These are phyloP conservation scores for Imbricaverruca yamaguchii DNA, from an alignment of 2,888 invertebrate species.

Conservation along the genomic window DNA sequence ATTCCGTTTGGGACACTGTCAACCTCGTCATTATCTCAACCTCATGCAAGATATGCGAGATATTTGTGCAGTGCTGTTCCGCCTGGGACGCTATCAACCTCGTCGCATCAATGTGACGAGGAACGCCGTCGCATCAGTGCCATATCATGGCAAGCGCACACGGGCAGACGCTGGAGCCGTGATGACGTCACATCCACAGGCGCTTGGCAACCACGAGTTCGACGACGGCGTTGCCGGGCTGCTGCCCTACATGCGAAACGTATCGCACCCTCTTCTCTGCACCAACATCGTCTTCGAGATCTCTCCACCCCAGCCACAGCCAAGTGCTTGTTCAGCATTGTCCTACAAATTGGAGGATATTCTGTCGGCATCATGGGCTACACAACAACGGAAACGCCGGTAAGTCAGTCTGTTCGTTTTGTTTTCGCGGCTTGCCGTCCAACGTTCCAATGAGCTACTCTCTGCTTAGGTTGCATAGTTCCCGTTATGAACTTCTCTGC, in stretches of 20 bases:
- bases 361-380: constrained; percentile 1
- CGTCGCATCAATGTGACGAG: too few species aligned
- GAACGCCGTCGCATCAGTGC: too few species aligned
- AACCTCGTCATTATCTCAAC: not conserved
- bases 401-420: not conserved
- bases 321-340: not conserved
- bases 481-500: too few species aligned
- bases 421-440: too few species aligned
- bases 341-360: not conserved
- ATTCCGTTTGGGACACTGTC: not conserved
- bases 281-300: not conserved
- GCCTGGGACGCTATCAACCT: too few species aligned
- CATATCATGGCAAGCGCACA: not conserved
- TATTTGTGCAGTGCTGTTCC: too few species aligned
- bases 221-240: not conserved
- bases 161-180: not conserved
- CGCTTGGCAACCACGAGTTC: not conserved
- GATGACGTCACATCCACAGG: not conserved
- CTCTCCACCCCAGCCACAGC: not conserved
- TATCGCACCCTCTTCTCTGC: not conserved
- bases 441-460: too few species aligned
- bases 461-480: too few species aligned
- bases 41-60: too few species aligned
- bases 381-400: not conserved
- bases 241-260: not conserved